Evolutionary conservation across 2,797 vertebrate species (phyloP), one percentile per base, ranked within the genome.

Genomic region (Gila robusta): DNA sequence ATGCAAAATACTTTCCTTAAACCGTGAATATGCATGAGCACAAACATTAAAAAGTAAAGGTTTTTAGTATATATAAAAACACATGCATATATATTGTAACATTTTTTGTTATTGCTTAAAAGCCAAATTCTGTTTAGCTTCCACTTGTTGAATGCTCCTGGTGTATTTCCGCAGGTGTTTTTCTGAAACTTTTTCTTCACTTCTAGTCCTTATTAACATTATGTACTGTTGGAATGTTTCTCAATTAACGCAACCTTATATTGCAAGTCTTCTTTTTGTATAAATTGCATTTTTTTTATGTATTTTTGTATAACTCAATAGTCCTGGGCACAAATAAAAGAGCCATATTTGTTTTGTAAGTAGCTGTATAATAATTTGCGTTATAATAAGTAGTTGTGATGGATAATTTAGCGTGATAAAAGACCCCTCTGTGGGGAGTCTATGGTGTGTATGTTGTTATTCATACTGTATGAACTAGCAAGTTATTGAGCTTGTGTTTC

Each of bases 361-460:
- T 28, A 47, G 26, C 62, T 16, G 26, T 72, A 2, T 17, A 47
- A 28, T 73, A 17, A 47, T 73, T 49, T 28, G 0, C 11, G 10
- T 80, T 66, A 10, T 66, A 28, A 66, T 32, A 26, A 64, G 16
- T 66, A 44, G 39, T 10, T 10, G 4, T 79, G n/a, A 28, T 28
- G 26, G 44, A 73, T 73, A 71, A 44, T 71, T 26, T 26, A 64
- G 14, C 3, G 12, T 17, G 23, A 12, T 54, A 52, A 54, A 76
- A 76, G 2, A 32, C 28, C 6, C 64, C 28, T 72, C 37, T 49
- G 77, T 70, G 79, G 47, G 56, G 23, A 59, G 59, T 62, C 78
- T 32, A 69, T 32, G 66, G 59, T 86, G 26, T 88, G 21, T 44
- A 69, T 59, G 37, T 32, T 19, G 39, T 21, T 64, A 10, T n/a